Conservation (phyloP, 2,888 invertebrate species). For the Nycteola revayana region DNA sequence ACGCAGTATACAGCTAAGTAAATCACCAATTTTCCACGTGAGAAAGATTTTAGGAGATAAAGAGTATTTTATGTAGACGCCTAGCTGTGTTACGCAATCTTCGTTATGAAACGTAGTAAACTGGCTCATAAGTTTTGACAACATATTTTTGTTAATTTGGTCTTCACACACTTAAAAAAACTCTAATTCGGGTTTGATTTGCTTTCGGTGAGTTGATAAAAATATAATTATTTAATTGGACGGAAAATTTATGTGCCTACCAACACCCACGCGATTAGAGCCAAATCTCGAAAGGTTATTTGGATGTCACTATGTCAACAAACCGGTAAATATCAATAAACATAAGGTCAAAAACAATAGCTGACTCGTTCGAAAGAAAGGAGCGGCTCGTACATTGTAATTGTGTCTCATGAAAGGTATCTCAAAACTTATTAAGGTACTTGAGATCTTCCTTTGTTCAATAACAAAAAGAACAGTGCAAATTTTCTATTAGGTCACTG, state of each 20-base stretch:
- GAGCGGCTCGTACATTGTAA: constrained; percentile 40
- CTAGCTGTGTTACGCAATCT: no score
- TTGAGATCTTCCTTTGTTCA: constrained; percentile 42
- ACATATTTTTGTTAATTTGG: no score
- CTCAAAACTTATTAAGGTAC: constrained; percentile 40
- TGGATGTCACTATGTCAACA: constrained; percentile 33
- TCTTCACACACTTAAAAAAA: no score
- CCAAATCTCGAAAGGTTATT: no score
- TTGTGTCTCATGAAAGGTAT: constrained; percentile 38
- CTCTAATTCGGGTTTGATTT: no score
- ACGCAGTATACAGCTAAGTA: constrained; percentile 21
- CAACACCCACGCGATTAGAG: no score
- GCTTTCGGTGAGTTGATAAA: no score
- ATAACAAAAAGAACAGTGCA: constrained; percentile 47
- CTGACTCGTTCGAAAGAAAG: constrained; percentile 40
- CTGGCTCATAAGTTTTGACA: no score
- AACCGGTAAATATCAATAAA: constrained; percentile 51
- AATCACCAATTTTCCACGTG: constrained; percentile 19
- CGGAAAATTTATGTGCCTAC: no score
- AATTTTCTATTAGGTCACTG: constrained; percentile 54
- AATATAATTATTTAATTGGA: no score
- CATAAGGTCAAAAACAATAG: constrained; percentile 45
- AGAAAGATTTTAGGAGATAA: constrained; percentile 14
- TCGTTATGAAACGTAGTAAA: no score
- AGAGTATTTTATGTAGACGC: constrained; percentile 7